Percentiles rank a stretch among this genome's conserved stretches.
Evolutionary conservation across 1,140 invertebrate species (phyloP).

Genomic region (Danaus plexippus): DNA sequence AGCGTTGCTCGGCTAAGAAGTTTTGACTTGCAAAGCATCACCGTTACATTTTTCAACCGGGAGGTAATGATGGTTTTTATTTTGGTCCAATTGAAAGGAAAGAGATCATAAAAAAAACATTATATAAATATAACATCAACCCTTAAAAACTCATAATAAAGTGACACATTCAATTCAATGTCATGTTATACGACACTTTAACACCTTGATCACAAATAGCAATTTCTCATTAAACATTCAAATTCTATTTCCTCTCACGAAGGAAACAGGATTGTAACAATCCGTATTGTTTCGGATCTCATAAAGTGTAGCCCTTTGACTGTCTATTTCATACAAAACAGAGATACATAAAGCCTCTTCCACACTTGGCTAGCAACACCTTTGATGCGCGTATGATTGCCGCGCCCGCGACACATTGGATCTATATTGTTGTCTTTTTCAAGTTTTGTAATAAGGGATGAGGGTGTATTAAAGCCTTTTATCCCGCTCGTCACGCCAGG

Average conservation of each 20-base stretch:
- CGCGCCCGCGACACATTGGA: slow-evolving; percentile 68
- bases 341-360: slow-evolving; percentile 51
- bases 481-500: slow-evolving; percentile 68
- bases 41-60: slow-evolving; percentile 60
- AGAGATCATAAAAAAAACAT: slow-evolving; percentile 6
- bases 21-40: slow-evolving; percentile 69
- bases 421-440: slow-evolving; percentile 72
- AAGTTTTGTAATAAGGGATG: slow-evolving; percentile 72
- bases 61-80: slow-evolving; percentile 66
- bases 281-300: slow-evolving; percentile 67
- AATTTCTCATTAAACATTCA: slow-evolving; percentile 62
- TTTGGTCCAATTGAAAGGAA: slow-evolving; percentile 36
- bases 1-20: slow-evolving; percentile 35
- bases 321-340: slow-evolving; percentile 58
- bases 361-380: slow-evolving; percentile 63
- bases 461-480: slow-evolving; percentile 72
- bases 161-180: slow-evolving; percentile 17
- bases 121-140: too few relatives aligned
- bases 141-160: neutral
- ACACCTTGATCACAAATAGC: slow-evolving; percentile 24
- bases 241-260: slow-evolving; percentile 57
- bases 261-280: slow-evolving; percentile 64
- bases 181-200: slow-evolving; percentile 13
- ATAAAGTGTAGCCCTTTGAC: slow-evolving; percentile 67
- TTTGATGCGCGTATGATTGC: slow-evolving; percentile 70